These are phyloP conservation scores for Tinea pellionella DNA, from an alignment of 2,888 invertebrate species.

Conservation along the genomic window DNA sequence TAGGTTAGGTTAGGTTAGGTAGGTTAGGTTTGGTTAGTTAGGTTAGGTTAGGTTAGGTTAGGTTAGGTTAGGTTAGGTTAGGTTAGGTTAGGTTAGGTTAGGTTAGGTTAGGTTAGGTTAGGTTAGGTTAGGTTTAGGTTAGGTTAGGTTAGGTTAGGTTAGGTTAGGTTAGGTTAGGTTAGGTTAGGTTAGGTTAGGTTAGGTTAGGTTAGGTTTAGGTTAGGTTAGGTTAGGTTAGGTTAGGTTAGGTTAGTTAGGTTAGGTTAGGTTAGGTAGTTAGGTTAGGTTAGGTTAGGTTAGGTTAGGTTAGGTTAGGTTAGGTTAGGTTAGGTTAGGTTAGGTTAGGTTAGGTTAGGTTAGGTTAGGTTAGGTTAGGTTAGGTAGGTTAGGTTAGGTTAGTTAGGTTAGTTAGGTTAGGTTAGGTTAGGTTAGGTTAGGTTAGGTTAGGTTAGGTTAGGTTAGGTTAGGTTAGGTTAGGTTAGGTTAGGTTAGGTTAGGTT, in stretches of 20 bases:
- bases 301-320: slow-evolving; percentile 16
- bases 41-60: slow-evolving; percentile 15
- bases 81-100: slow-evolving; percentile 16
- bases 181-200: slow-evolving; percentile 12
- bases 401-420: slow-evolving; percentile 10
- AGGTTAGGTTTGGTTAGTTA: slow-evolving; percentile 15
- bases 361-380: slow-evolving; percentile 16
- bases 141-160: slow-evolving; percentile 19
- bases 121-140: slow-evolving; percentile 19
- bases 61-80: slow-evolving; percentile 14
- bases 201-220: not conserved
- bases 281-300: slow-evolving; percentile 18
- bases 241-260: slow-evolving; percentile 18
- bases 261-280: slow-evolving; percentile 19
- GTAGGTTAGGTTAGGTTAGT: slow-evolving; percentile 13
- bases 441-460: slow-evolving; percentile 9
- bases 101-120: slow-evolving; percentile 18
- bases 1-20: slow-evolving; percentile 16
- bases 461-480: slow-evolving; percentile 1
- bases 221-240: slow-evolving; percentile 14
- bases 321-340: slow-evolving; percentile 18
- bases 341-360: slow-evolving; percentile 13
- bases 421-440: slow-evolving; percentile 11
- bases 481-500: slow-evolving; percentile 1
- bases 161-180: slow-evolving; percentile 19